Evolutionary conservation across 2,888 invertebrate genomes (phyloP), one percentile per base, ranked within the genome.

Genomic region (Thalpophila matura): DNA sequence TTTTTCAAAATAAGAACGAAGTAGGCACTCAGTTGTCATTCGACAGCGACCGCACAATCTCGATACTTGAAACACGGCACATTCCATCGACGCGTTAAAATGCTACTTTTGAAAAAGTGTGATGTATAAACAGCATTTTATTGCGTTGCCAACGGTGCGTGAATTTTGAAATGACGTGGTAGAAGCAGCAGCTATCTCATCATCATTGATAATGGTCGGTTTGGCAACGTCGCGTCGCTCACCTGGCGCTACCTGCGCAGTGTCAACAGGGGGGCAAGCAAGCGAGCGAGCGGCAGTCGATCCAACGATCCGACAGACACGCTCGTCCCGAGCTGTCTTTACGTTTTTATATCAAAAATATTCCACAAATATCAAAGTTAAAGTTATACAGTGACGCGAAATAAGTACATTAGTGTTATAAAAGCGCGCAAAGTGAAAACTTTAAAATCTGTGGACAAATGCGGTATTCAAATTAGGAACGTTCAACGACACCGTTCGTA

Each of bases 221-320:
- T 88, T 93, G 95, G 94, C 94, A 95, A 95, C 94, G 93, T 89
- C 93, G 94, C 94, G 68, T 88, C 87, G 88, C 91, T 92, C 92
- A 93, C 93, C 93, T 94, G 93, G 93, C 92, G 89, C 88, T 93
- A 93, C 94, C 93, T 94, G 94, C 93, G 93, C 93, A 93, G 84
- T 93, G 93, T 86, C 94, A 93, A 92, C 90, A 89, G 92, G 92
- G 92, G 93, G 92, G 92, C 90, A 85, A 86, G 89, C 89, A 79
- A 83, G 79, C 84, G 54, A 82, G 81, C 89, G 80, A 83, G 82
- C 85, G 82, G 82, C 90, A 93, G 93, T 94, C 92, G 91, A 89
- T 88, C 88, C 89, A 79, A 82, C 89, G 89, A 90, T 85, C 88
- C 85, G 87, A 88, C 90, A 83, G 86, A 88, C 88, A 85, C 89